These are phyloP conservation scores for Epinephelus fuscoguttatus DNA, from an alignment of 2,113 vertebrate genomes.

Conservation along the genomic window DNA sequence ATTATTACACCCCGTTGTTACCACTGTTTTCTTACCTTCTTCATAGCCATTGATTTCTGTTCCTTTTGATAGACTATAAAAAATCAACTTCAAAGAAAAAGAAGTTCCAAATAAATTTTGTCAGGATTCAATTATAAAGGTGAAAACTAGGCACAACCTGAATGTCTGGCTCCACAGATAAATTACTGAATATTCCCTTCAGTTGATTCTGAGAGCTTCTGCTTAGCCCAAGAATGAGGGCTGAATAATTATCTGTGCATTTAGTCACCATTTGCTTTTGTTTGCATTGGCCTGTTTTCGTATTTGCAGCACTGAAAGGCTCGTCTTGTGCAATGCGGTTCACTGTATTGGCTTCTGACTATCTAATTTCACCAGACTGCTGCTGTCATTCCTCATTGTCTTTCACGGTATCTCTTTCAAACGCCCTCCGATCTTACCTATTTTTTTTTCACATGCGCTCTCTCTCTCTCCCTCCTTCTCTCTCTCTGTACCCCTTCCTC, in stretches of 20 bases:
- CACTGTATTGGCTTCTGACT: slow-evolving; percentile 39
- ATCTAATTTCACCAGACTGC: slow-evolving; percentile 50
- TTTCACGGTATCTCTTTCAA: slow-evolving; percentile 35
- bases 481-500: neutral
- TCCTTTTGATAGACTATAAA: neutral
- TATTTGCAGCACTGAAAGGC: slow-evolving; percentile 7
- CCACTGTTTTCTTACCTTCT: no score
- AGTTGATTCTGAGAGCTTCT: neutral
- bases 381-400: slow-evolving; percentile 40
- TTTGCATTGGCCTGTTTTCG: slow-evolving; percentile 4
- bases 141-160: no score
- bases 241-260: neutral
- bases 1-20: neutral
- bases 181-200: neutral
- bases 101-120: no score
- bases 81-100: neutral
- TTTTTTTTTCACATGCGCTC: slow-evolving; percentile 2
- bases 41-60: neutral
- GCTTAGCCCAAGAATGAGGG: neutral
- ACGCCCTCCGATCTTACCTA: slow-evolving; percentile 25
- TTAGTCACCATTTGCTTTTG: slow-evolving; percentile 13
- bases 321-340: slow-evolving; percentile 5
- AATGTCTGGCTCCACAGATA: no score
- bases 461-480: neutral
- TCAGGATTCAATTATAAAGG: no score